These are phyloP conservation scores for Kuschelorhynchus macadamiae DNA, from an alignment of 2,888 invertebrate species.

Conservation along the genomic window DNA sequence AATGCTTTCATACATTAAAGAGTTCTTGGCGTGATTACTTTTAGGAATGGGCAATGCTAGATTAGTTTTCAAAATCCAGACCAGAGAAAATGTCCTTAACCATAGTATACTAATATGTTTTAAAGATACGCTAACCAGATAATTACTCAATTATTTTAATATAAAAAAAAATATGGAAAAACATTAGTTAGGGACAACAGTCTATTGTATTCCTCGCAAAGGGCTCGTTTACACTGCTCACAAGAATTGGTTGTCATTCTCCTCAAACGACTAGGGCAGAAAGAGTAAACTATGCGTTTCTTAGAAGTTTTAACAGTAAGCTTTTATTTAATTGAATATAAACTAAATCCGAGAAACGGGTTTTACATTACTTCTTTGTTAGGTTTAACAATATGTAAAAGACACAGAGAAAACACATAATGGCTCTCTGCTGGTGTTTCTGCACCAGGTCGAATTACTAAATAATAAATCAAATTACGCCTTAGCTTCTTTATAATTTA, in stretches of 20 bases:
- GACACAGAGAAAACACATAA: slow-evolving; percentile 30
- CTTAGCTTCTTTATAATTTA: slow-evolving; percentile 36
- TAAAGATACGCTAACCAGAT: too few relatives aligned
- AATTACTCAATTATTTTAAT: too few relatives aligned
- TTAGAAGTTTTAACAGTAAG: too few relatives aligned
- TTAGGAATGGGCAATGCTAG: too few relatives aligned
- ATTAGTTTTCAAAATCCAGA: too few relatives aligned
- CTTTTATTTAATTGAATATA: slow-evolving; percentile 17
- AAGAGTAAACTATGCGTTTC: slow-evolving; percentile 16
- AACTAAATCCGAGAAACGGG: slow-evolving; percentile 8
- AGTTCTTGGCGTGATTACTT: too few relatives aligned
- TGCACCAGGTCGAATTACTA: slow-evolving; percentile 25
- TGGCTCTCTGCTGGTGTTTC: slow-evolving; percentile 36
- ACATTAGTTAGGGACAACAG: slow-evolving; percentile 25
- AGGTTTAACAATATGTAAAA: slow-evolving; percentile 20
- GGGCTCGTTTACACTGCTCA: slow-evolving; percentile 22
- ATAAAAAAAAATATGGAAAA: too few relatives aligned
- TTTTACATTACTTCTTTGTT: slow-evolving; percentile 9
- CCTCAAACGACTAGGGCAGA: slow-evolving; percentile 20
- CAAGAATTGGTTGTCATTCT: slow-evolving; percentile 30
- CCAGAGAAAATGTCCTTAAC: too few relatives aligned
- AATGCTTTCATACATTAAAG: too few relatives aligned
- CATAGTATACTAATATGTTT: too few relatives aligned
- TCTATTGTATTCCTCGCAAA: slow-evolving; percentile 25
- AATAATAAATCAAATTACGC: slow-evolving; percentile 31